Evolutionary conservation across 2,888 invertebrate genomes (phyloP).

Genomic region (Alviniconcha strummeri): DNA sequence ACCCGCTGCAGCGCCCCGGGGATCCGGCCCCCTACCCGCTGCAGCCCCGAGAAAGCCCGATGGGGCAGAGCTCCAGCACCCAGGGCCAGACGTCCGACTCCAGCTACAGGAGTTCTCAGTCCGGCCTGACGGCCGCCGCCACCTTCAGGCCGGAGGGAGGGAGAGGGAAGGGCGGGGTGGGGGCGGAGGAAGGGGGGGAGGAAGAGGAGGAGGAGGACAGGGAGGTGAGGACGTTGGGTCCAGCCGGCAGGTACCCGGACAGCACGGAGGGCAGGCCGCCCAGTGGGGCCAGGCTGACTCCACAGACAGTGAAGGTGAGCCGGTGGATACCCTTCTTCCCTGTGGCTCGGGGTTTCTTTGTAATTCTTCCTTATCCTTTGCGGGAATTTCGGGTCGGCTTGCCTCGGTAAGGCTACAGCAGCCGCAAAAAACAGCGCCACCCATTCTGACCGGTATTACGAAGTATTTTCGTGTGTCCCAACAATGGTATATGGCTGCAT

Average conservation of each 20-base stretch:
- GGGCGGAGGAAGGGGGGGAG: slow-evolving; percentile 14
- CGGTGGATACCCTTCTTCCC: not conserved
- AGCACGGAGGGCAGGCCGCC: slow-evolving; percentile 45
- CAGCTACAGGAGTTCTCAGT: slow-evolving; percentile 51
- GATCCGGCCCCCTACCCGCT: slow-evolving; percentile 45
- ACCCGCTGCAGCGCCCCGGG: slow-evolving; percentile 32
- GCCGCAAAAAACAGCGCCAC: too few relatives aligned
- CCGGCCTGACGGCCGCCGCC: slow-evolving; percentile 31
- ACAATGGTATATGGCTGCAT: too few relatives aligned
- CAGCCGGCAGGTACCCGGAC: slow-evolving; percentile 56
- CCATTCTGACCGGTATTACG: too few relatives aligned
- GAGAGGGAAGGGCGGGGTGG: not conserved
- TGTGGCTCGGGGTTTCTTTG: not conserved
- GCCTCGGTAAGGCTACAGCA: too few relatives aligned
- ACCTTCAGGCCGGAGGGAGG: slow-evolving; percentile 34
- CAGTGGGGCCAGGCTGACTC: slow-evolving; percentile 29
- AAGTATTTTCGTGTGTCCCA: too few relatives aligned
- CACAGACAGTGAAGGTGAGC: slow-evolving; percentile 25
- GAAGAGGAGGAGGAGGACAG: slow-evolving; percentile 18
- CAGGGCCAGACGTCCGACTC: slow-evolving; percentile 56
- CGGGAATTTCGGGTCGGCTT: too few relatives aligned
- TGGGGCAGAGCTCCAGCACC: slow-evolving; percentile 64
- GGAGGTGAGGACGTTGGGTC: slow-evolving; percentile 44
- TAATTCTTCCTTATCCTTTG: not conserved
- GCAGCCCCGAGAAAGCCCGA: slow-evolving; percentile 53